A percentile compares a stretch with the other conserved stretches of the same genome.
Evolutionary conservation across 2,797 vertebrate genomes (phyloP).

Genomic region (Pitangus sulphuratus): DNA sequence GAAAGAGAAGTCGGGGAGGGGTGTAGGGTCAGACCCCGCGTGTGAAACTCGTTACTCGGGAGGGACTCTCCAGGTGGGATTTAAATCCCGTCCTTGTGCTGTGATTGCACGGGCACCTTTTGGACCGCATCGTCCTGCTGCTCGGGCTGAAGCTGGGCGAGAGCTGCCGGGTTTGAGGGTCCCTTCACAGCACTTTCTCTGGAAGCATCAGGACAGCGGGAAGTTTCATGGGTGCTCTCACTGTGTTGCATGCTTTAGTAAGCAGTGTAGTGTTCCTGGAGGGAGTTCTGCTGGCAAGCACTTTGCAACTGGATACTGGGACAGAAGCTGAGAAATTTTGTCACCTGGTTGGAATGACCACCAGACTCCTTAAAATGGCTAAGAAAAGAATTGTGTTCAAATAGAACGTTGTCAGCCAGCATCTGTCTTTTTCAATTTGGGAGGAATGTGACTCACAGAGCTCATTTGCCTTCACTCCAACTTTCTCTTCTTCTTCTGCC

Average conservation of each 20-base stretch:
- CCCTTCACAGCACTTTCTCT: neutral
- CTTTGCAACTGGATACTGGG: neutral
- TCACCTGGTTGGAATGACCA: neutral
- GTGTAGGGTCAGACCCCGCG: neutral
- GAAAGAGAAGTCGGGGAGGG: neutral
- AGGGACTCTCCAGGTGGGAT: neutral
- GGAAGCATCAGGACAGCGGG: neutral
- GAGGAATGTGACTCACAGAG: neutral
- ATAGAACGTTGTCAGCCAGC: neutral
- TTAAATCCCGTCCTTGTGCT: neutral
- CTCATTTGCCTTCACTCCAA: neutral
- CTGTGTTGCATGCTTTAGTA: neutral
- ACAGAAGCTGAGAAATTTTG: neutral
- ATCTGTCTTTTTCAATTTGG: neutral
- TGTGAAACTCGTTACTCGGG: accelerated
- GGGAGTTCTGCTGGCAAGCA: neutral
- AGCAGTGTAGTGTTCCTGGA: neutral
- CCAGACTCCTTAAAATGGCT: neutral
- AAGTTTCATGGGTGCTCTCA: accelerated
- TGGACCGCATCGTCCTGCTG: accelerated
- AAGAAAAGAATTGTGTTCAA: neutral
- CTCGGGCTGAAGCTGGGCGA: neutral
- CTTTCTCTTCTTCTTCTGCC: neutral
- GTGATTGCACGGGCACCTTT: neutral
- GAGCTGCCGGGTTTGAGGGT: too few relatives aligned